Evolutionary conservation across 2,888 invertebrate genomes (phyloP).

Genomic region (Lithophane ornitopus): DNA sequence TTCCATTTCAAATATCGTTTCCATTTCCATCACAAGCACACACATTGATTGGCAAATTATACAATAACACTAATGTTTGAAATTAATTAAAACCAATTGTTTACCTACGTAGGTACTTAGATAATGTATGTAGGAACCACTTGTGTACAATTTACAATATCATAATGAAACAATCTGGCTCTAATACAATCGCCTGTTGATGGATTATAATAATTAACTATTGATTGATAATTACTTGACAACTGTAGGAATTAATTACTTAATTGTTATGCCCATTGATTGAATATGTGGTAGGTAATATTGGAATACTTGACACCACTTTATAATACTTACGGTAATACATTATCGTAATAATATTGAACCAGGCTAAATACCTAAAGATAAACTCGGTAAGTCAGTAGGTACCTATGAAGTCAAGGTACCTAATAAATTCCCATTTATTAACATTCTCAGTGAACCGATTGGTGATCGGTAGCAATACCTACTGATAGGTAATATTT

Average conservation of each 20-base stretch:
- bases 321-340: not conserved
- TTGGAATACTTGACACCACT: constrained; percentile 4
- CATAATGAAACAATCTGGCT: constrained; percentile 9
- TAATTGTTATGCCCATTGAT: not conserved
- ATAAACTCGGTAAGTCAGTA: not conserved
- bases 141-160: not conserved
- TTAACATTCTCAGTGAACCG: not conserved
- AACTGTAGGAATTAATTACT: not conserved
- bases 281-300: not conserved
- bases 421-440: not conserved
- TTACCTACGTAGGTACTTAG: not conserved
- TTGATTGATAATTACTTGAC: not conserved
- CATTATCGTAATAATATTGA: not conserved
- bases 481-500: not conserved
- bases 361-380: not conserved
- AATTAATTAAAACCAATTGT: constrained; percentile 53
- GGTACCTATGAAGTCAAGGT: no score
- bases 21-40: constrained; percentile 6
- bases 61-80: constrained; percentile 47
- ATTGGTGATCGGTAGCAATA: not conserved
- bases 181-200: constrained; percentile 10
- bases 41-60: constrained; percentile 51
- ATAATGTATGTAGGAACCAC: not conserved
- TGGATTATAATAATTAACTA: constrained; percentile 19
- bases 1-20: constrained; percentile 33